Evolutionary conservation across 2,113 vertebrate species (phyloP).

Genomic region (Myiopsitta monachus): DNA sequence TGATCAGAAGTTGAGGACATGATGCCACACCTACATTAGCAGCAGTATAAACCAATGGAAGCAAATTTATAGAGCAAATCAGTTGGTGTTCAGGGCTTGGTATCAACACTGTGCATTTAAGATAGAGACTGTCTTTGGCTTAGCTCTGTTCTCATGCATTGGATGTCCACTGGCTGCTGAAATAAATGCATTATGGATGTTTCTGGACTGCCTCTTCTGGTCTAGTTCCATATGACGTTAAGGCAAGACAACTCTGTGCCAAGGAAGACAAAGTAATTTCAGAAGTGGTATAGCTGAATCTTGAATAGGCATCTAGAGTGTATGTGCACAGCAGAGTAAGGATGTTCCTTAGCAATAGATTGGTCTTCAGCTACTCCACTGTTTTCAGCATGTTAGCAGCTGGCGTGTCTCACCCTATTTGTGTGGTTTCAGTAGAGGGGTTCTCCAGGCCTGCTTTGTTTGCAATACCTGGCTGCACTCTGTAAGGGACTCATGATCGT

Average conservation of each 20-base stretch:
- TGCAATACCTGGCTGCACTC: background rate
- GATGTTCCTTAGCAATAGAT: background rate
- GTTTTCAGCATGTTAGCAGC: background rate
- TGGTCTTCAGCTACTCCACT: background rate
- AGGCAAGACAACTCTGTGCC: background rate
- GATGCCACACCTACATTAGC: background rate
- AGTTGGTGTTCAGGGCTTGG: background rate
- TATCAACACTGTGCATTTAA: background rate
- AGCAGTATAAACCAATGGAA: background rate
- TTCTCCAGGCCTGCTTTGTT: background rate
- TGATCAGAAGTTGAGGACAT: background rate
- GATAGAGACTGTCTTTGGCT: background rate
- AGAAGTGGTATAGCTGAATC: background rate
- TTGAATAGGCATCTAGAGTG: background rate
- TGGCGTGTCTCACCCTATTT: fast-evolving
- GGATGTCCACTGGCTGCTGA: background rate
- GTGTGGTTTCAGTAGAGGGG: background rate
- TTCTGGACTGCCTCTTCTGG: background rate
- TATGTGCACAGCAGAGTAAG: background rate
- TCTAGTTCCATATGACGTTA: background rate
- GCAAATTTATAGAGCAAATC: background rate
- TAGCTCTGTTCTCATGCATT: background rate
- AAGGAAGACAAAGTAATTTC: background rate
- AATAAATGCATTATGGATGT: background rate
- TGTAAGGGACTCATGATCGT: background rate